phyloP scores from a whole-genome alignment of 2,113 vertebrate genomes.

The Barnardius zonarius region DNA sequence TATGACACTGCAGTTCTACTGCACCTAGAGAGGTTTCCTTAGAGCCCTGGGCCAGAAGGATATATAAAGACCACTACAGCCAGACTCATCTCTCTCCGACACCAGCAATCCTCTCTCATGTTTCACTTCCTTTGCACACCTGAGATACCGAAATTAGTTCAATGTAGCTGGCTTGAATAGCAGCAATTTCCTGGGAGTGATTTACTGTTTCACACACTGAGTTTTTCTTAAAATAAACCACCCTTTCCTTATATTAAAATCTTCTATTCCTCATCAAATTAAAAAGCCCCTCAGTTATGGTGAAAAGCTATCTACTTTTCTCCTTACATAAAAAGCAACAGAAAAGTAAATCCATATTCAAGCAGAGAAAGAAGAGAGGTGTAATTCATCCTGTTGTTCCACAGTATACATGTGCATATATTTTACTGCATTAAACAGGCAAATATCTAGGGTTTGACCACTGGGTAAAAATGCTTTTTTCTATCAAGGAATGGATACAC shows the following conservation, averaged over 20 bases:
- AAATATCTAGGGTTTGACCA: neutral
- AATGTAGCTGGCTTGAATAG: neutral
- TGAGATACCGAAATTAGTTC: neutral
- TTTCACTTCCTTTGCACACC: neutral
- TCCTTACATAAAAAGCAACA: neutral
- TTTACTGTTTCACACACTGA: neutral
- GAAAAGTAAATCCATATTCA: neutral
- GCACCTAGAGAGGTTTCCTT: neutral
- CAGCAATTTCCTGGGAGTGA: neutral
- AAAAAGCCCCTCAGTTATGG: neutral
- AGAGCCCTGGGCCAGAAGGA: neutral
- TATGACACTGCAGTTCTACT: neutral
- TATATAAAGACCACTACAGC: neutral
- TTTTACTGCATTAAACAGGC: neutral
- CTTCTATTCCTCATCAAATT: neutral
- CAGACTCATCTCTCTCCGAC: neutral
- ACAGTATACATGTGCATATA: fast-evolving
- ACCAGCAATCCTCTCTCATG: neutral
- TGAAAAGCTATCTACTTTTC: neutral
- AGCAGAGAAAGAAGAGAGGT: neutral
- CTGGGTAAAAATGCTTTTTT: neutral
- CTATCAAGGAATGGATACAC: fast-evolving
- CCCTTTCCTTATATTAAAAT: neutral
- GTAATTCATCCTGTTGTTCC: neutral
- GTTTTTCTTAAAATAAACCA: neutral